These are phyloP conservation scores for Neodiprion virginianus DNA, from an alignment of 1,140 invertebrate genomes.

Conservation along the genomic window DNA sequence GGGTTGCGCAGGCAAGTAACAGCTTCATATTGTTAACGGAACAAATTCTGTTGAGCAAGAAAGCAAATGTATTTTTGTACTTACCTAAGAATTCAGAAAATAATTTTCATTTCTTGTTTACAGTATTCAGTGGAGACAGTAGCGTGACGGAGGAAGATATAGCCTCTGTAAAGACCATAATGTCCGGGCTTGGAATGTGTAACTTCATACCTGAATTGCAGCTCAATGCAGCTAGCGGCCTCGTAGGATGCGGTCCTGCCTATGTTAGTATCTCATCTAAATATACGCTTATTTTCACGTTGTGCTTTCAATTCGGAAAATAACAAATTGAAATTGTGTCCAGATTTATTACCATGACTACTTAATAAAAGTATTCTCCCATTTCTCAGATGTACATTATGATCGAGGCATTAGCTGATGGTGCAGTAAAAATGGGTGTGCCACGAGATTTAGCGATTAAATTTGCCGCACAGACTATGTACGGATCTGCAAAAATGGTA, in stretches of 20 bases:
- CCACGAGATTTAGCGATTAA: slow-evolving; percentile 77
- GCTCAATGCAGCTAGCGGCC: slow-evolving; percentile 79
- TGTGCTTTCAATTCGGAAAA: too few relatives aligned
- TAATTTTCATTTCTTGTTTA: slow-evolving; percentile 85
- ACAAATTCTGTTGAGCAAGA: neutral
- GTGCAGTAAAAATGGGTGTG: slow-evolving; percentile 86
- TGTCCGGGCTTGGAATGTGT: slow-evolving; percentile 77
- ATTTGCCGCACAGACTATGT: slow-evolving; percentile 80
- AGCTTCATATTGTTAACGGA: neutral
- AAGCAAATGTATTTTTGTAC: neutral
- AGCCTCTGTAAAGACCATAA: slow-evolving; percentile 68
- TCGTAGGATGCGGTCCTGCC: slow-evolving; percentile 88
- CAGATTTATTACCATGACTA: neutral
- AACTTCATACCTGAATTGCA: slow-evolving; percentile 78
- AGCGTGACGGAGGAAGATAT: slow-evolving; percentile 65
- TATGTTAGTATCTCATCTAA: slow-evolving; percentile 70
- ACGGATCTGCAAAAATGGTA: slow-evolving; percentile 87
- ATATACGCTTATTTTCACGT: too few relatives aligned
- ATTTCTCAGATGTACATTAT: slow-evolving; percentile 76
- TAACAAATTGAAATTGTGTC: too few relatives aligned
- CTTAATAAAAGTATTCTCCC: neutral
- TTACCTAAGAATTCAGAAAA: slow-evolving; percentile 72
- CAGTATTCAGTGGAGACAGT: slow-evolving; percentile 80
- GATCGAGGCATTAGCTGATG: slow-evolving; percentile 89
- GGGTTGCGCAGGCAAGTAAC: slow-evolving; percentile 7